Base-by-base conservation (phyloP, 2,113 vertebrate genomes). In the Tricholaema leucomelas region DNA sequence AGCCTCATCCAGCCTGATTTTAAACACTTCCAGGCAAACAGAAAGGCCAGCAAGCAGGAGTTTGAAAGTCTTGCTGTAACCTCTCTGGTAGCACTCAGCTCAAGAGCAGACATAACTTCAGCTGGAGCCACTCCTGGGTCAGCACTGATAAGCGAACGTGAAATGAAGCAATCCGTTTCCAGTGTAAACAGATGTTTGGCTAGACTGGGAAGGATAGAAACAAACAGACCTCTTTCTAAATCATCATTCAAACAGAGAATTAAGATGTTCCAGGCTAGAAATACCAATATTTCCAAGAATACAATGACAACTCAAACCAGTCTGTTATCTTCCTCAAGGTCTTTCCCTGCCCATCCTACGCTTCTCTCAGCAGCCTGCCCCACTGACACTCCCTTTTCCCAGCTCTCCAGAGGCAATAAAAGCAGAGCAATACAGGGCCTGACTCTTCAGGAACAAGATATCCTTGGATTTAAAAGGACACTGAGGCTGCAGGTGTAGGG, bases 121-220 rank as follows among this genome's bases (percentile, higher is more conserved):
- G 55, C 17, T 59, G 44, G 0, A n/a, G 81, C 81, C 30, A 14
- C 84, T 73, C 58, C 84, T 42, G 71, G 86, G 81, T 20, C 77
- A 80, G 84, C 64, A 4, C 71, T 2, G 56, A 88, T 92, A 92
- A 93, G 4, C 46, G 48, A 21, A 88, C 1, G 20, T 4, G 38
- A 87, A 78, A 92, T 58, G 48, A 94, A 89, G 85, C 81, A 89
- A 95, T 36, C 25, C 25, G 4, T 64, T 82, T 75, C 78, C 84
- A 85, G 77, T 17, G 56, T 79, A 80, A 92, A 90, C 67, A 78
- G 28, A 56, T 58, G 76, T 88, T 77, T 81, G 69, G 71, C 87
- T 85, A 50, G 84, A 36, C 3, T 0, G 15, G 4, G 15, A 52
- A 69, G 23, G 40, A 76, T 10, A 59, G 71, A 92, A 87, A 82